Evolutionary conservation across 2,888 invertebrate species (phyloP).

Genomic region (Lagria hirta): DNA sequence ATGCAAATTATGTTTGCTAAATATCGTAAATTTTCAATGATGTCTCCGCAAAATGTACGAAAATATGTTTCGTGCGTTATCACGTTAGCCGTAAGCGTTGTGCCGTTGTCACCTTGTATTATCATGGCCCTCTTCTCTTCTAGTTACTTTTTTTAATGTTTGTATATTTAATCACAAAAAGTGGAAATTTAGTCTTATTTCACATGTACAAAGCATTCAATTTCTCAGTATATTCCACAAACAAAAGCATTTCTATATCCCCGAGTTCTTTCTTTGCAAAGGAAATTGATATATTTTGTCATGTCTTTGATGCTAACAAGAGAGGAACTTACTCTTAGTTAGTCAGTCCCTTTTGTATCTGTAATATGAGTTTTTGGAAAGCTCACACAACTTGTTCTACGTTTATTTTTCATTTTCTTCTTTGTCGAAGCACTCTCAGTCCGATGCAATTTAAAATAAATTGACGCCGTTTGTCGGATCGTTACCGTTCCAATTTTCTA

Average conservation of each 20-base stretch:
- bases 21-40: too few relatives aligned
- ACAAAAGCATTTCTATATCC: conserved; percentile 30
- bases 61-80: too few relatives aligned
- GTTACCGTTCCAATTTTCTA: conserved; percentile 19
- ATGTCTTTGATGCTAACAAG: conserved; percentile 29
- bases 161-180: too few relatives aligned
- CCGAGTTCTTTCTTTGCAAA: conserved; percentile 20
- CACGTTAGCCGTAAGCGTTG: too few relatives aligned
- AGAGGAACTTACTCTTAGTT: conserved; percentile 18
- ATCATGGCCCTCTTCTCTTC: too few relatives aligned
- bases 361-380: conserved; percentile 24
- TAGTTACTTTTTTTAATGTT: too few relatives aligned
- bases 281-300: conserved; percentile 34
- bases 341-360: conserved; percentile 20
- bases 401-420: conserved; percentile 24
- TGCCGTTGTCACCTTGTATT: too few relatives aligned
- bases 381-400: conserved; percentile 18
- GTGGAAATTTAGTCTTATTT: too few relatives aligned
- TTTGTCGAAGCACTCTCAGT: conserved; percentile 21
- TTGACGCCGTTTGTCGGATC: conserved; percentile 20
- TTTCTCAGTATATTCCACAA: conserved; percentile 28
- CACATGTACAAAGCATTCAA: conserved; percentile 11
- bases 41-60: too few relatives aligned
- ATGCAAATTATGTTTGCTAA: too few relatives aligned
- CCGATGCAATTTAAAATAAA: conserved; percentile 24